Percentiles rank a stretch among this genome's conserved stretches.
These are phyloP conservation scores for Gopherus evgoodei DNA, from an alignment of 2,113 vertebrate species.

Conservation along the genomic window DNA sequence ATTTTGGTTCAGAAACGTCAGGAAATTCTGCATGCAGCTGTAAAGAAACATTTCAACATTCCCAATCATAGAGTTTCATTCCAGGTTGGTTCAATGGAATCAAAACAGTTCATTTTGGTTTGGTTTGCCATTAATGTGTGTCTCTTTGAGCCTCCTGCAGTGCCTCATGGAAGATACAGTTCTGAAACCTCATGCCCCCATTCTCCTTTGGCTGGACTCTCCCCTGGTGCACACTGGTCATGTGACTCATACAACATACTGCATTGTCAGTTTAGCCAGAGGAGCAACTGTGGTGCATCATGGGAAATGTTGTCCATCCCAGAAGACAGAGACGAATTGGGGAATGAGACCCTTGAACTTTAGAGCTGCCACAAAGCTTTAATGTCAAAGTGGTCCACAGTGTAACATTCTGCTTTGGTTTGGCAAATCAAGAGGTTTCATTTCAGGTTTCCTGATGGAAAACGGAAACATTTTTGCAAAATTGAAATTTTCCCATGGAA, in stretches of 20 bases:
- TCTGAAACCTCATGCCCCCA: not conserved
- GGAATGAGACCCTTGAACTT: not conserved
- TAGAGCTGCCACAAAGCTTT: not conserved
- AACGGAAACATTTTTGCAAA: not conserved
- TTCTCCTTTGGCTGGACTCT: not conserved
- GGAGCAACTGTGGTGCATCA: not conserved
- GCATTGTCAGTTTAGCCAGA: not conserved
- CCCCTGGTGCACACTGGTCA: not conserved
- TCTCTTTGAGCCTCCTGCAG: not conserved
- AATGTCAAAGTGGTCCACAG: not conserved
- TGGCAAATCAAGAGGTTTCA: rapidly evolving
- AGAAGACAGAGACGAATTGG: not conserved
- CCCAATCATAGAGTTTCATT: not conserved
- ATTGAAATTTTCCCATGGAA: not conserved
- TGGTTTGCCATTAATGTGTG: not conserved
- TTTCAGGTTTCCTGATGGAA: not conserved
- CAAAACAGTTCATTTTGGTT: not conserved
- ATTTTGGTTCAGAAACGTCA: not conserved
- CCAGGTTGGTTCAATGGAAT: not conserved
- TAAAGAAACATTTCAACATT: not conserved
- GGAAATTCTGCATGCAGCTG: not conserved
- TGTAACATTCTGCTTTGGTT: not conserved
- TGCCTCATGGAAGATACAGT: not conserved
- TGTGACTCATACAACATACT: not conserved
- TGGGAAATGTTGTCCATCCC: not conserved